Evolutionary conservation across 2,888 invertebrate species (phyloP).

Genomic region (Cheilosia variabilis): DNA sequence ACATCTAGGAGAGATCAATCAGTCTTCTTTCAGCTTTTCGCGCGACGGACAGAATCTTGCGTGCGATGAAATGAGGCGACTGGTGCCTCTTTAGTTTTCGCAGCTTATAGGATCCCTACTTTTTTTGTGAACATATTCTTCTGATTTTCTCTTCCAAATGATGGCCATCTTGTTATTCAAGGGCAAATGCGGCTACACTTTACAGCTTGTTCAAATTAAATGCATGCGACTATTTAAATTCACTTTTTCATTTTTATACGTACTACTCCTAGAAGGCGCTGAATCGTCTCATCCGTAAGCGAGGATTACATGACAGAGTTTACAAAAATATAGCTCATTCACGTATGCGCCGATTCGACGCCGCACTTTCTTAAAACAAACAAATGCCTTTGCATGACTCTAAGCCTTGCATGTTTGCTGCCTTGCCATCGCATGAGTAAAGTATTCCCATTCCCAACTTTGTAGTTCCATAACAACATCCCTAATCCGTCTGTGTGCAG

Average conservation of each 20-base stretch:
- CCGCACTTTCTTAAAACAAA: not conserved
- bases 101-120: no score
- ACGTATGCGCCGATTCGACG: not conserved
- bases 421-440: constrained; percentile 1
- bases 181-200: not conserved
- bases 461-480: not conserved
- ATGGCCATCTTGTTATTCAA: not conserved
- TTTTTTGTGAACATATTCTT: no score
- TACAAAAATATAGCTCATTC: not conserved
- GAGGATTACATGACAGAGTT: no score
- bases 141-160: no score
- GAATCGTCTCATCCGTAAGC: no score
- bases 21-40: no score
- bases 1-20: no score
- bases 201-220: not conserved
- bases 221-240: not conserved
- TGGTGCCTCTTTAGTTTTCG: no score
- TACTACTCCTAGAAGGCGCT: no score
- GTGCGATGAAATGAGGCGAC: no score
- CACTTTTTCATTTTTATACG: not conserved
- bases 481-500: constrained; percentile 16
- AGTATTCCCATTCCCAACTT: not conserved
- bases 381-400: not conserved
- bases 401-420: not conserved
- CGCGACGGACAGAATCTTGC: no score